Percentiles rank a stretch among this genome's conserved stretches.
These are phyloP conservation scores for Ceratothoa steindachneri DNA, from an alignment of 2,888 invertebrate species.

Conservation along the genomic window DNA sequence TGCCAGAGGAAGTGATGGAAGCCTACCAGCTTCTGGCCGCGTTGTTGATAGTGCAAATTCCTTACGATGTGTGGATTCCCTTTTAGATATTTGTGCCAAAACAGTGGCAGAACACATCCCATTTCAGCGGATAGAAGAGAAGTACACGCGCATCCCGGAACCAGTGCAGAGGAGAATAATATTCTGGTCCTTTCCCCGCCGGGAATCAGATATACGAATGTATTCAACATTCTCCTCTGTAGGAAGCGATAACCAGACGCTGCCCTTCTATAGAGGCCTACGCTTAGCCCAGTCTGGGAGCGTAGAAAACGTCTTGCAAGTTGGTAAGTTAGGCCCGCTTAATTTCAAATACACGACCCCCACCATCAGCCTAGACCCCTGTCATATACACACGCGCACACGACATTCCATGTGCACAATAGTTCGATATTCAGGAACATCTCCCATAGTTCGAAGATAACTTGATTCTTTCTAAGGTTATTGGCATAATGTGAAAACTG, in stretches of 20 bases:
- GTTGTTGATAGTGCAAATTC: slow-evolving; percentile 32
- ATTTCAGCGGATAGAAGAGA: slow-evolving; percentile 80
- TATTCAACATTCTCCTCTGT: slow-evolving; percentile 71
- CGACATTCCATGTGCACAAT: no score
- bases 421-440: no score
- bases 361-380: no score
- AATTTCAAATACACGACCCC: no score
- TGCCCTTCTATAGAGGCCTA: slow-evolving; percentile 80
- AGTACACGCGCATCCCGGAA: slow-evolving; percentile 80
- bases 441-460: no score
- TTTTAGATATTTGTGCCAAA: slow-evolving; percentile 77
- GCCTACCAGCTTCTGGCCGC: slow-evolving; percentile 27
- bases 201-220: slow-evolving; percentile 83
- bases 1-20: slow-evolving; percentile 32
- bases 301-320: slow-evolving; percentile 81
- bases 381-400: no score
- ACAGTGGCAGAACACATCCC: slow-evolving; percentile 78
- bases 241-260: slow-evolving; percentile 66
- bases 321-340: slow-evolving; percentile 66
- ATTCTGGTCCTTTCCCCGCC: slow-evolving; percentile 82
- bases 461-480: no score
- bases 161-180: slow-evolving; percentile 81
- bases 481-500: no score
- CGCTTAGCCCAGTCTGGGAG: slow-evolving; percentile 75
- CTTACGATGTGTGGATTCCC: slow-evolving; percentile 60